phyloP scores from a whole-genome alignment of 1,140 invertebrate genomes.

The Atopsyche davidsoni region DNA sequence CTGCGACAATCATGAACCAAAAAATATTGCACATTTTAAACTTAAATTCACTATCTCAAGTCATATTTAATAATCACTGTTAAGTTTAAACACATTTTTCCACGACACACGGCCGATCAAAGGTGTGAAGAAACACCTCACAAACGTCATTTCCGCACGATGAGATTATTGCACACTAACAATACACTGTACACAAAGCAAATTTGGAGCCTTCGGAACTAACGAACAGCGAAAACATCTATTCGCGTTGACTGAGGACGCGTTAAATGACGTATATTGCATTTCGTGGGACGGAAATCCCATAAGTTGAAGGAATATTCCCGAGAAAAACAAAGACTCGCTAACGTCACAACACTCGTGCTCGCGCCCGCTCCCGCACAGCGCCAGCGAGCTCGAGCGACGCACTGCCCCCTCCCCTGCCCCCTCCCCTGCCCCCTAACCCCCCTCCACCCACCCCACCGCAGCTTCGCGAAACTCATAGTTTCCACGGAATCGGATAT shows the following conservation, averaged over 20 bases:
- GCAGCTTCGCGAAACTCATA: no score
- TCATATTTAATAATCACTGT: constrained; percentile 11
- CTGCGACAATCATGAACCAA: constrained; percentile 19
- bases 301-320: not conserved
- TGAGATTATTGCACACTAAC: constrained; percentile 9
- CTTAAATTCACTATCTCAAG: constrained; percentile 17
- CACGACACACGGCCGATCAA: constrained; percentile 10
- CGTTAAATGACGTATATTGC: constrained; percentile 11
- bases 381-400: not conserved
- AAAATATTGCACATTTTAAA: constrained; percentile 23
- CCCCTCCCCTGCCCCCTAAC: no score
- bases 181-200: constrained; percentile 21
- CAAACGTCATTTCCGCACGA: constrained; percentile 15
- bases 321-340: constrained; percentile 14
- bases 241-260: constrained; percentile 13
- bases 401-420: constrained; percentile 15
- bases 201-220: constrained; percentile 11
- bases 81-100: constrained; percentile 24
- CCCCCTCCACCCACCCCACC: no score
- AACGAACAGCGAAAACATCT: constrained; percentile 19
- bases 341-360: constrained; percentile 13
- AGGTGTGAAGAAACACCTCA: constrained; percentile 17
- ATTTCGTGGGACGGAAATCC: constrained; percentile 2
- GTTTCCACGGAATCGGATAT: no score
- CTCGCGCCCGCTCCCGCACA: not conserved